phyloP scores from a whole-genome alignment of 2,113 vertebrate species.

The Xenus cinereus region DNA sequence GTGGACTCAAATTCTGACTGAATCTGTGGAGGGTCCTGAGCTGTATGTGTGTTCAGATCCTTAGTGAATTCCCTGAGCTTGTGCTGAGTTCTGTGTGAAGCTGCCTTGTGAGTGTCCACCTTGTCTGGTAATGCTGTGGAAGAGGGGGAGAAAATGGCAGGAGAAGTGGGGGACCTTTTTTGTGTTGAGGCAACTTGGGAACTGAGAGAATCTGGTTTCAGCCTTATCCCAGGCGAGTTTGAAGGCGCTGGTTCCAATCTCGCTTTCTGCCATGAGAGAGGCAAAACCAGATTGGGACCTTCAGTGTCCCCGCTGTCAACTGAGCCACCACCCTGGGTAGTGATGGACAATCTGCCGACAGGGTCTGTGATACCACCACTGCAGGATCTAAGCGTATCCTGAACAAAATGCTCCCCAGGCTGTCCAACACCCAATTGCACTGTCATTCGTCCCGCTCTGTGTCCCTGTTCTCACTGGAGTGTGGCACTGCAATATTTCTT shows the following conservation, averaged over 20 bases:
- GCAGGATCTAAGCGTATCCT: background rate
- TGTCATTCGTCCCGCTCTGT: background rate
- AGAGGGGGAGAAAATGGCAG: background rate
- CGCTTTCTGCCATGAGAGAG: background rate
- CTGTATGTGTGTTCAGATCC: background rate
- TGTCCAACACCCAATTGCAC: background rate
- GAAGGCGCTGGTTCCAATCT: background rate
- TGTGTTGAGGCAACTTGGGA: background rate
- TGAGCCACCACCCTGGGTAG: background rate
- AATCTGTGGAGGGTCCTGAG: background rate
- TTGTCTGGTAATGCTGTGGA: background rate
- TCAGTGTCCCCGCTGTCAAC: accelerated
- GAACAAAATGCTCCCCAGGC: background rate
- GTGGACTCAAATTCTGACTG: background rate
- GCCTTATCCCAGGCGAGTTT: background rate
- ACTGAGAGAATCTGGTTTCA: background rate
- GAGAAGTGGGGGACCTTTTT: accelerated
- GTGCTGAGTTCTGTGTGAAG: background rate
- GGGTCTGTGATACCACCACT: background rate
- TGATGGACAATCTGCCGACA: background rate
- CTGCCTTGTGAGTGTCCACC: background rate
- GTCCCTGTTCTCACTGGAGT: background rate
- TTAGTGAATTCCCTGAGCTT: background rate
- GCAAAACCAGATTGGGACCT: background rate
- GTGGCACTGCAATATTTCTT: background rate